Evolutionary conservation across 2,888 invertebrate species (phyloP).

Genomic region (Dynastes grantii): DNA sequence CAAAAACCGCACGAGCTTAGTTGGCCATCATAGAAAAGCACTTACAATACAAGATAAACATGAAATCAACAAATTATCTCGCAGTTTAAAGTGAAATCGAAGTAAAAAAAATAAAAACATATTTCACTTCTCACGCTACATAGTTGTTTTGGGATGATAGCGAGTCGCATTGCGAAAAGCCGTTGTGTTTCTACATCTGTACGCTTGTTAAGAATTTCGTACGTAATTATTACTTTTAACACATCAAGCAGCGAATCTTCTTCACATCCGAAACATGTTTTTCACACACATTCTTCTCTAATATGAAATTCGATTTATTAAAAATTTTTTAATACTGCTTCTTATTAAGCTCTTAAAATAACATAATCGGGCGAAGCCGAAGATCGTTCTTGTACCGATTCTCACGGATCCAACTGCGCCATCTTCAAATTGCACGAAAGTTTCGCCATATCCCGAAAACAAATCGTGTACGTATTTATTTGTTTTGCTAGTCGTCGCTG

Average conservation of each 20-base stretch:
- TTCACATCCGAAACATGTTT: background rate
- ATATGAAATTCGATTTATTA: background rate
- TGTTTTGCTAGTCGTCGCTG: slow-evolving; percentile 15
- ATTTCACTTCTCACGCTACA: too few species aligned
- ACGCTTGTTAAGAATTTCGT: background rate
- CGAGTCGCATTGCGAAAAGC: too few species aligned
- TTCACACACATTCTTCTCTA: background rate
- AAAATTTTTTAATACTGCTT: background rate
- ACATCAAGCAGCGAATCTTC: slow-evolving; percentile 2
- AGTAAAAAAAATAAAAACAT: too few species aligned
- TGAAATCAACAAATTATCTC: too few species aligned
- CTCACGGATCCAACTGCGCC: slow-evolving; percentile 11
- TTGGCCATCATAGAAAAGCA: too few species aligned
- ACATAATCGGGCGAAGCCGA: background rate
- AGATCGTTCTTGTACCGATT: slow-evolving; percentile 32
- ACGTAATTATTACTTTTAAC: slow-evolving; percentile 9
- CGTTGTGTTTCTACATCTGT: background rate
- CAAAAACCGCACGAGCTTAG: too few species aligned
- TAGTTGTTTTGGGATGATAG: too few species aligned
- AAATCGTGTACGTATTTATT: slow-evolving; percentile 24
- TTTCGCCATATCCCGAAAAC: slow-evolving; percentile 4
- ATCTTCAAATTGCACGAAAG: slow-evolving; percentile 1
- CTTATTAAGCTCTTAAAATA: slow-evolving; percentile 4
- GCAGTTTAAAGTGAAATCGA: too few species aligned
- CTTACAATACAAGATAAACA: too few species aligned